Evolutionary conservation across 2,888 invertebrate genomes (phyloP).

Genomic region (Ypsolopha sequella): DNA sequence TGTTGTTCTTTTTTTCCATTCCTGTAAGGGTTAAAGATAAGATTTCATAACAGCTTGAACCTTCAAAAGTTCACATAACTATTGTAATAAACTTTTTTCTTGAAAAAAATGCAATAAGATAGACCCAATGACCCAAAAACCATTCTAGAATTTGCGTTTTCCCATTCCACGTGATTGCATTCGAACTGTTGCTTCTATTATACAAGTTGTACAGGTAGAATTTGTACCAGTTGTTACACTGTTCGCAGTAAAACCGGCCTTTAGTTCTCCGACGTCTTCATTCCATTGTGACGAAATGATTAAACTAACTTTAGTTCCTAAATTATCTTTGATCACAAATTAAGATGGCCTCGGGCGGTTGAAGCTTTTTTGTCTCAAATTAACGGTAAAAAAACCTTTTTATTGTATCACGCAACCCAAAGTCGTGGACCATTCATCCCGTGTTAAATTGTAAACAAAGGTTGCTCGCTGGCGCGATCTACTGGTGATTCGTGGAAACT

Average conservation of each 20-base stretch:
- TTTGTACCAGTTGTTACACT: neutral
- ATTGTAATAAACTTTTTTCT: too few species aligned
- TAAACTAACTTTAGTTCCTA: conserved; percentile 15
- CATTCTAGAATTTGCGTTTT: neutral
- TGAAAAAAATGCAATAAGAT: too few species aligned
- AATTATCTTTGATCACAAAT: neutral
- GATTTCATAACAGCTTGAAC: too few species aligned
- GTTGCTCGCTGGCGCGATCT: neutral
- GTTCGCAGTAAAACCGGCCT: neutral
- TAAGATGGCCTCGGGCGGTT: neutral
- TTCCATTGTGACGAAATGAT: conserved; percentile 24
- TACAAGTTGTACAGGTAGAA: too few species aligned
- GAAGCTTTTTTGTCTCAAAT: conserved; percentile 16
- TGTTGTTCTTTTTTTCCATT: too few species aligned
- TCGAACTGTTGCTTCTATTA: neutral
- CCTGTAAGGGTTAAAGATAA: too few species aligned
- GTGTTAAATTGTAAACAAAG: neutral
- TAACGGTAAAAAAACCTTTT: conserved; percentile 15
- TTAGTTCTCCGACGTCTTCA: conserved; percentile 10
- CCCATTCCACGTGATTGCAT: neutral
- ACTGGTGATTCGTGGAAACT: neutral
- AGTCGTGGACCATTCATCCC: neutral
- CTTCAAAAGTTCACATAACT: too few species aligned
- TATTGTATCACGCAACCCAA: neutral
- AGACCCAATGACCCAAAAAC: too few species aligned